These are phyloP conservation scores for Poecile atricapillus DNA, from an alignment of 2,113 vertebrate genomes.

Conservation along the genomic window DNA sequence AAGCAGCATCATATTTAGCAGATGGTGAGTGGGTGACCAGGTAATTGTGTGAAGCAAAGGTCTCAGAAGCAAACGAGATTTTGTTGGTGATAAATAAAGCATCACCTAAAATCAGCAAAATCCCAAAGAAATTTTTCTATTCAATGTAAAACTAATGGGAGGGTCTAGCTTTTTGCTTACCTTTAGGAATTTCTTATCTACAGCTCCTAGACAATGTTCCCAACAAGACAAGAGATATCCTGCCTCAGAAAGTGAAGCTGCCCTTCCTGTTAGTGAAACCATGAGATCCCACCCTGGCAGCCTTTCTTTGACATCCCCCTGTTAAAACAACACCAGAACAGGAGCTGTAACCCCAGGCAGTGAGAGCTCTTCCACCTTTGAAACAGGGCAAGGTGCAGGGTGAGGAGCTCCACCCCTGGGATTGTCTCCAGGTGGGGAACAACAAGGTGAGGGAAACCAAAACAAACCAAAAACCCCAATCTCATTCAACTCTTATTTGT, in stretches of 20 bases:
- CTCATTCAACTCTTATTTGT: not conserved
- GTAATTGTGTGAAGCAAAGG: not conserved
- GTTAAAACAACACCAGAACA: not conserved
- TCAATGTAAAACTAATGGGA: not conserved
- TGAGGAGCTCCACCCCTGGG: not conserved
- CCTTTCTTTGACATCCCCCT: not conserved
- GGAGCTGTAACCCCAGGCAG: not conserved
- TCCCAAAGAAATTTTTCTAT: not conserved
- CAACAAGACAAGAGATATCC: not conserved
- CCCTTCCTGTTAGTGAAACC: not conserved
- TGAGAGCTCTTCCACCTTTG: not conserved
- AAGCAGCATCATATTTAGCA: not conserved
- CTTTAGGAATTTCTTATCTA: not conserved
- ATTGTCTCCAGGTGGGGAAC: too few species aligned
- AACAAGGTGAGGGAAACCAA: not conserved
- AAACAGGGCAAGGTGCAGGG: not conserved
- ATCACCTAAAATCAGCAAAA: not conserved
- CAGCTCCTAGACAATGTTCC: not conserved
- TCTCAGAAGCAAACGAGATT: not conserved
- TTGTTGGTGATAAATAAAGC: not conserved
- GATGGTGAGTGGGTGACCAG: not conserved
- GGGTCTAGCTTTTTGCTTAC: not conserved
- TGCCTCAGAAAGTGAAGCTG: not conserved
- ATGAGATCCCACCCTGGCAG: not conserved
- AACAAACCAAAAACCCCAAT: not conserved